A percentile compares a stretch with the other conserved stretches of the same genome.
Conservation (phyloP, 2,113 vertebrate species). For the Mionectes macconnelli region DNA sequence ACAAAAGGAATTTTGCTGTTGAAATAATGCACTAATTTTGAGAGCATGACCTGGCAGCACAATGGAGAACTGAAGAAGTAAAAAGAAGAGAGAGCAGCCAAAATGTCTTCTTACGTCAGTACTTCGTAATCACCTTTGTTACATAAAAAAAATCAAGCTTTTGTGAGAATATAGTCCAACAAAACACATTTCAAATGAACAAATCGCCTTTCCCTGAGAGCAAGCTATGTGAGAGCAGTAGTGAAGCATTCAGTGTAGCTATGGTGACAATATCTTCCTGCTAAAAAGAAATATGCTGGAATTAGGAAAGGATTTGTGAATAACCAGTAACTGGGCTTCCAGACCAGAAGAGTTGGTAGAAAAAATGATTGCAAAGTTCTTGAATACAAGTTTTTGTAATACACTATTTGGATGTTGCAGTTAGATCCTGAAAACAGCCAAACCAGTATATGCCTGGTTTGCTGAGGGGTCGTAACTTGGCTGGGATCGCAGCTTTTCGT, state of each 20-base stretch:
- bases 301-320: background rate
- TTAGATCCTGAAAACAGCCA: background rate
- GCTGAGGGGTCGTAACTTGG: background rate
- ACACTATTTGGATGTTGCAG: background rate
- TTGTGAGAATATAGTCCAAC: background rate
- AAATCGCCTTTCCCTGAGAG: background rate
- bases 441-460: background rate
- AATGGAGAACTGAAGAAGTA: background rate
- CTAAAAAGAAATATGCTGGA: background rate
- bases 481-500: background rate
- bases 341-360: background rate
- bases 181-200: background rate
- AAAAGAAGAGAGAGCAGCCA: background rate
- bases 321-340: background rate
- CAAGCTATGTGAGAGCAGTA: background rate
- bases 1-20: background rate
- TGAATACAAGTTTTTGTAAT: background rate
- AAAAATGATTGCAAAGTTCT: background rate
- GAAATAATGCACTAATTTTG: background rate
- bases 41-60: background rate
- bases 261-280: background rate
- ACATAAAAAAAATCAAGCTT: background rate
- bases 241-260: background rate
- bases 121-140: background rate
- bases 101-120: background rate